These are phyloP conservation scores for Dromococcyx pavoninus DNA, from an alignment of 2,797 vertebrate genomes.

Conservation along the genomic window DNA sequence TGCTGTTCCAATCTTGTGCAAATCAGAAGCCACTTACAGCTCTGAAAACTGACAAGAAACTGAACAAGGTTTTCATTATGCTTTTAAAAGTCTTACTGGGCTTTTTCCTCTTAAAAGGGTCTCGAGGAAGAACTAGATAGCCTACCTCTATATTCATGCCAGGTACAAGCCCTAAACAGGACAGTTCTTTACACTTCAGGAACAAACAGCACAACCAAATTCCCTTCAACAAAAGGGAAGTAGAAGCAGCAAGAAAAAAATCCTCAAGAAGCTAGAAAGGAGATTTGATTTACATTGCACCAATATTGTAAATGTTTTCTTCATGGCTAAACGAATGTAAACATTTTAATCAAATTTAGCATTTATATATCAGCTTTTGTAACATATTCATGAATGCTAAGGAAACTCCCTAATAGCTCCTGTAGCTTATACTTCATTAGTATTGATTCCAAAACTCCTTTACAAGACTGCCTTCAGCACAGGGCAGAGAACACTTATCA, in stretches of 20 bases:
- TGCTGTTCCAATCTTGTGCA: slow-evolving; percentile 76
- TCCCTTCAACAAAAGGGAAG: not conserved
- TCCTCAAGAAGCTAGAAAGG: not conserved
- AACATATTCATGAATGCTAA: not conserved
- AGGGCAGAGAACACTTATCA: not conserved
- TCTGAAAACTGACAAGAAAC: slow-evolving; percentile 72
- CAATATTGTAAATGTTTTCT: not conserved
- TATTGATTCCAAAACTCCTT: not conserved
- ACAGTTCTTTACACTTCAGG: not conserved
- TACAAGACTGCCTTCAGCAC: not conserved
- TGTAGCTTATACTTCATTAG: not conserved
- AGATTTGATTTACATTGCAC: not conserved
- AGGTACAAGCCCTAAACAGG: slow-evolving; percentile 1
- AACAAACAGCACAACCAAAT: not conserved
- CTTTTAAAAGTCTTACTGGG: slow-evolving; percentile 72
- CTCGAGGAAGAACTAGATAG: slow-evolving; percentile 33
- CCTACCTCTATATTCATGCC: slow-evolving; percentile 3
- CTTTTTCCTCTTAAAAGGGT: slow-evolving; percentile 70
- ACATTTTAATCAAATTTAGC: not conserved
- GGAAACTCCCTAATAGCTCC: not conserved
- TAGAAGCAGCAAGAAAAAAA: not conserved
- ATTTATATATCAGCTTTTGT: not conserved
- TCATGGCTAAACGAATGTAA: not conserved
- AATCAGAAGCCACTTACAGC: slow-evolving; percentile 79
- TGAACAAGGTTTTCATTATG: slow-evolving; percentile 74